Evolutionary conservation across 1,140 invertebrate species (phyloP), one percentile per base, ranked within the genome.

Genomic region (Brachionus koreanus): DNA sequence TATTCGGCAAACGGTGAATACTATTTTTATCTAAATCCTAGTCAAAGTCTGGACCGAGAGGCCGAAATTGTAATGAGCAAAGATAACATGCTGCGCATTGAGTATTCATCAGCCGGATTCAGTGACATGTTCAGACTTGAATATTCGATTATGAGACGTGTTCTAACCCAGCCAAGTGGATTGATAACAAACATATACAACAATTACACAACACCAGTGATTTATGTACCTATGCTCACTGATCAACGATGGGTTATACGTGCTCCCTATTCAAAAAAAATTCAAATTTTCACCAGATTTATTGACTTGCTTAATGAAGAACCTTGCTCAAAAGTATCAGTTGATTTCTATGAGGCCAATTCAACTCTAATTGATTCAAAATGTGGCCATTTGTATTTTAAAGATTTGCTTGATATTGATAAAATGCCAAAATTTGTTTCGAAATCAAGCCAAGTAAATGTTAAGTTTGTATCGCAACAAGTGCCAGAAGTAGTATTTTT

Each of bases 261-360:
- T n/a, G 76, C 76, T 0, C 76, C 76, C 1, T 79, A 79, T 61
- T 57, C 49, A 63, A 79, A 79, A 23, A 79, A 35, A 79, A 65
- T 79, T n/a, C 33, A 13, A 4, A 23, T 79, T 13, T 79, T 35
- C 16, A 35, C 35, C 12, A 57, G 23, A 79, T 39, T 35, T 1
- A 79, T 79, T 61, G 76, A 79, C 13, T 79, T 79, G 49, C 10
- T 79, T 9, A 65, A 61, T 25, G 76, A 79, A 35, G 25, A 23
- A 25, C 76, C 76, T 16, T 79, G 76, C 42, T 79, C 76, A 9
- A 61, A 57, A 25, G 46, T 52, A 16, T 37, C 9, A 3, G n/a
- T 79, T 19, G 42, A 39, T 19, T 79, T 79, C 76, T 61, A 79
- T 29, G 61, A 79, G 16, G 16, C 76, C 12, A 79, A 79, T 35